These are phyloP conservation scores for Anniella stebbinsi DNA, from an alignment of 2,797 vertebrate genomes.

Conservation along the genomic window DNA sequence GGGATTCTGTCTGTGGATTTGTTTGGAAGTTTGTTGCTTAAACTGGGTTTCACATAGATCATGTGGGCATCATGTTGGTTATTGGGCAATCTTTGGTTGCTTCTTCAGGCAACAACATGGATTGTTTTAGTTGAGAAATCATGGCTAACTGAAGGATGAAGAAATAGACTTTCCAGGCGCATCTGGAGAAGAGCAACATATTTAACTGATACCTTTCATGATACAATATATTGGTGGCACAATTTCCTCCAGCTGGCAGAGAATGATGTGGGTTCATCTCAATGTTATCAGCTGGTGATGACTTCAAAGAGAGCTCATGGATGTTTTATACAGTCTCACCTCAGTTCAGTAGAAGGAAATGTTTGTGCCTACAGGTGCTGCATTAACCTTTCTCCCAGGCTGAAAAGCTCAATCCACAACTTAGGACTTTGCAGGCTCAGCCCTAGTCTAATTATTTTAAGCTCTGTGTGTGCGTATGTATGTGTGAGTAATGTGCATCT, in stretches of 20 bases:
- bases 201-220: background rate
- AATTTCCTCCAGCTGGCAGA: background rate
- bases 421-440: background rate
- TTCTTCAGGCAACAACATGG: background rate
- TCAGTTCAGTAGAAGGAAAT: background rate
- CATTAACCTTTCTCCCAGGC: background rate
- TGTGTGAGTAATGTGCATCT: background rate
- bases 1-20: background rate
- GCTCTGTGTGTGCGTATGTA: background rate
- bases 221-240: background rate
- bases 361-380: background rate
- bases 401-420: background rate
- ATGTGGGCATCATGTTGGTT: fast-evolving
- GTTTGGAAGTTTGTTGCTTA: background rate
- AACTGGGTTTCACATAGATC: background rate
- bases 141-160: background rate
- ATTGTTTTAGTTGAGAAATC: background rate
- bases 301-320: background rate
- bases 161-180: background rate
- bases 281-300: background rate
- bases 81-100: background rate
- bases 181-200: background rate
- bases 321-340: background rate
- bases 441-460: background rate
- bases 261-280: background rate